Percentiles rank a stretch among this genome's conserved stretches.
These are phyloP conservation scores for Speoplatyrhinus poulsoni DNA, from an alignment of 2,113 vertebrate genomes.

Conservation along the genomic window DNA sequence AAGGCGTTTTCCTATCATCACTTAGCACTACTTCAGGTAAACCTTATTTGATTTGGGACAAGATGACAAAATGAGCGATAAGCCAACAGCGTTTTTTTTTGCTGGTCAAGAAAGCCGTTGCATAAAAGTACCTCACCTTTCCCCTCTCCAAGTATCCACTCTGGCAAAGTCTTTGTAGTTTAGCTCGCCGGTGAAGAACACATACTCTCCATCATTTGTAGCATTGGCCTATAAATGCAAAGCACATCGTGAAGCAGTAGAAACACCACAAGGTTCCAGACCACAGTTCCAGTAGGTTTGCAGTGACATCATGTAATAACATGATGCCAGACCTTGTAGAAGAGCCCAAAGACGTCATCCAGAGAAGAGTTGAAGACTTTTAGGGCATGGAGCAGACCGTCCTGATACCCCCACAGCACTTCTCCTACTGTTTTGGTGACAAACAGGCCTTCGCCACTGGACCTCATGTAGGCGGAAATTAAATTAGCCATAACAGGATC, in stretches of 20 bases:
- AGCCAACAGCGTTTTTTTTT: background rate
- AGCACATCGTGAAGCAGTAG: background rate
- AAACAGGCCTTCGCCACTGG: constrained; percentile 76
- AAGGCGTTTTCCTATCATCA: background rate
- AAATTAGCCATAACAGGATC: accelerated
- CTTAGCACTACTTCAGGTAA: background rate
- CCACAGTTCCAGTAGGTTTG: background rate
- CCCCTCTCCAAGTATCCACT: constrained; percentile 87
- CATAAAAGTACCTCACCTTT: constrained; percentile 75
- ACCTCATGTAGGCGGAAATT: constrained; percentile 68
- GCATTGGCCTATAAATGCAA: constrained; percentile 82
- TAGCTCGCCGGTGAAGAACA: constrained; percentile 85
- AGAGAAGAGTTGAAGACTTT: constrained; percentile 39
- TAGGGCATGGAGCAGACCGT: constrained; percentile 78
- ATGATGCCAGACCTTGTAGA: constrained; percentile 79
- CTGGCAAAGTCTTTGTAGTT: constrained; percentile 87
- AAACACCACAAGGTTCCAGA: background rate
- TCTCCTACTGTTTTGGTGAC: constrained; percentile 77
- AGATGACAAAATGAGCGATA: background rate
- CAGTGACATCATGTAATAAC: background rate
- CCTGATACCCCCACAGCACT: constrained; percentile 92
- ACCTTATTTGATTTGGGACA: background rate
- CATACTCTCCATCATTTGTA: constrained; percentile 87
- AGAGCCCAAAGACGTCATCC: constrained; percentile 85
- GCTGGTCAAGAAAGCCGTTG: background rate